phyloP scores from a whole-genome alignment of 1,140 invertebrate species.

The Lucilia sericata region DNA sequence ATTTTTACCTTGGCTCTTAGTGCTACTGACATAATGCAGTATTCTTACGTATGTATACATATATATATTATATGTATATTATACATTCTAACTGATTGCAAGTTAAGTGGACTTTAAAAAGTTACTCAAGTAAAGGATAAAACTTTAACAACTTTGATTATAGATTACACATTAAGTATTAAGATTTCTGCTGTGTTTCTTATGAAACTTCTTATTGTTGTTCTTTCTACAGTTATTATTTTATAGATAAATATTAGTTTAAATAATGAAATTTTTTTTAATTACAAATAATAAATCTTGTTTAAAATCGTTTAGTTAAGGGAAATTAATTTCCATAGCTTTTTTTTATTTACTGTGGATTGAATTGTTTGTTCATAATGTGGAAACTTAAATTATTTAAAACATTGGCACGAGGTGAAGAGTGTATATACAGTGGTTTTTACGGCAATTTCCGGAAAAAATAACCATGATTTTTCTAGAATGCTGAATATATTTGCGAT shows the following conservation, averaged over 20 bases:
- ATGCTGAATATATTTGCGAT: too few species aligned
- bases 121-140: neutral
- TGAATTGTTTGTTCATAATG: too few species aligned
- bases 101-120: conserved; percentile 29
- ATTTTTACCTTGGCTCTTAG: neutral
- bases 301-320: too few species aligned
- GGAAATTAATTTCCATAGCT: too few species aligned
- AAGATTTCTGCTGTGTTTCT: neutral
- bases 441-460: too few species aligned
- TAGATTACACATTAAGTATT: conserved; percentile 6
- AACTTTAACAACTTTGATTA: conserved; percentile 27
- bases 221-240: neutral
- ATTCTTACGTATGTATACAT: neutral
- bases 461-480: too few species aligned
- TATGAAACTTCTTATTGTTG: neutral
- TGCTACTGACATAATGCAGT: neutral
- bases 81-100: neutral
- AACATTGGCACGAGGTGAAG: too few species aligned
- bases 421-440: too few species aligned
- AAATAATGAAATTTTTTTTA: too few species aligned
- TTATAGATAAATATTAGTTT: neutral
- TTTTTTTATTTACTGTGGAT: too few species aligned
- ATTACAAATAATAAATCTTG: too few species aligned
- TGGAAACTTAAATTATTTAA: too few species aligned
- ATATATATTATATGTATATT: neutral